Evolutionary conservation across 1,140 invertebrate species (phyloP).

Genomic region (Pseudobourletiella spinata): DNA sequence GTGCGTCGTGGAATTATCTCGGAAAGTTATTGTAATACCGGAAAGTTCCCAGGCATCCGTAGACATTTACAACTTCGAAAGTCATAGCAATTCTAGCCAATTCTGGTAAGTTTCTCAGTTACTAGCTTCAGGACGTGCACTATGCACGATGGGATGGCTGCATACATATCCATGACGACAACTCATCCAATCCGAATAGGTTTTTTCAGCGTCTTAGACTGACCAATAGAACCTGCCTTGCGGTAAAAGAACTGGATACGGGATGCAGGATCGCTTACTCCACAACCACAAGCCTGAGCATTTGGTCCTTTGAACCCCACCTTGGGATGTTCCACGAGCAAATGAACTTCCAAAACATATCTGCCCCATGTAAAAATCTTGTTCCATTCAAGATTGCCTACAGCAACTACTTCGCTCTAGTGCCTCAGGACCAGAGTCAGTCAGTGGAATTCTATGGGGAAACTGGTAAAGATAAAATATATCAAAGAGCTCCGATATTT

Average conservation of each 20-base stretch:
- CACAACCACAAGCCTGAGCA: background rate
- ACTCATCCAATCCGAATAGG: too few relatives aligned
- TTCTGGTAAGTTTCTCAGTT: constrained; percentile 17
- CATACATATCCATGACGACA: too few relatives aligned
- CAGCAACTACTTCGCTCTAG: constrained; percentile 10
- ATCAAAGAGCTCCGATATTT: background rate
- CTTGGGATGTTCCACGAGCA: background rate
- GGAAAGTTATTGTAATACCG: constrained; percentile 17
- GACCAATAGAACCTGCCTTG: background rate
- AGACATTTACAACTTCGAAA: constrained; percentile 20
- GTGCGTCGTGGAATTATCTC: background rate
- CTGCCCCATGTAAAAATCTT: background rate
- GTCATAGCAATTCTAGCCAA: constrained; percentile 7
- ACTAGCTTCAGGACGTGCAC: too few relatives aligned
- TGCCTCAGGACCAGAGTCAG: background rate
- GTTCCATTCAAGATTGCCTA: constrained; percentile 15
- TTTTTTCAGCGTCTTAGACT: constrained; percentile 18
- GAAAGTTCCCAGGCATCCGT: background rate
- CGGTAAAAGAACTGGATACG: constrained; percentile 8
- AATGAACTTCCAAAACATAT: background rate
- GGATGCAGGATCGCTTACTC: constrained; percentile 8
- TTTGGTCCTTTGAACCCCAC: constrained; percentile 12
- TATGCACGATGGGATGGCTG: too few relatives aligned
- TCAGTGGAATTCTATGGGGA: constrained; percentile 12
- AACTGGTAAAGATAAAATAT: constrained; percentile 5